Evolutionary conservation across 2,888 invertebrate species (phyloP).

Genomic region (Cryptophagus acutangulus): DNA sequence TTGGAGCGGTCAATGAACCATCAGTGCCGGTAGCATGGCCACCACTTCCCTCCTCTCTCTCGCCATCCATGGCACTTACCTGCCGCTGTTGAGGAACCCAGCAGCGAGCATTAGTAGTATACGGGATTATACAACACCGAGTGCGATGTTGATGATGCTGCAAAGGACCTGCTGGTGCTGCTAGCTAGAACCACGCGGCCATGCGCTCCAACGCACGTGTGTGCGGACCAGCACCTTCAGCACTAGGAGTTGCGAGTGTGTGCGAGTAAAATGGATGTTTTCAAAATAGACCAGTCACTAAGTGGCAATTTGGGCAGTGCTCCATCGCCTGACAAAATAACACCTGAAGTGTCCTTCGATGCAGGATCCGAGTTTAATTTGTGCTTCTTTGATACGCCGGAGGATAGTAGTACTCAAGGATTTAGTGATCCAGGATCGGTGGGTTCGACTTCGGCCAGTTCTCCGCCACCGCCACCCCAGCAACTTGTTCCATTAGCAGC

Average conservation of each 20-base stretch:
- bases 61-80: constrained; percentile 36
- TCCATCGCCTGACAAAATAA: constrained; percentile 57
- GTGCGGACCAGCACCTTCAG: constrained; percentile 27
- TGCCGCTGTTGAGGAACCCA: constrained; percentile 44
- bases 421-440: constrained; percentile 65
- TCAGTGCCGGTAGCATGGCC: constrained; percentile 46
- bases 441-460: constrained; percentile 52
- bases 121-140: constrained; percentile 42
- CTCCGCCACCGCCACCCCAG: constrained; percentile 45
- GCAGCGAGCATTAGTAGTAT: constrained; percentile 44
- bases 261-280: constrained; percentile 72
- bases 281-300: constrained; percentile 61
- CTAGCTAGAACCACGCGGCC: constrained; percentile 37
- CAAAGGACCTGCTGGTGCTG: constrained; percentile 33
- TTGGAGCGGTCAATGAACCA: constrained; percentile 44
- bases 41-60: constrained; percentile 40
- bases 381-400: constrained; percentile 70
- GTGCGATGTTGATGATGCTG: constrained; percentile 37
- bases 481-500: constrained; percentile 38
- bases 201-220: constrained; percentile 37
- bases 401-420: constrained; percentile 61
- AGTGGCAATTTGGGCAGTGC: constrained; percentile 59
- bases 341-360: constrained; percentile 66
- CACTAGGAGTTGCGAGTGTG: too few relatives aligned
- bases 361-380: constrained; percentile 74